Conservation (phyloP, 2,113 vertebrate species). For the Petrocephalus microphthalmus region DNA sequence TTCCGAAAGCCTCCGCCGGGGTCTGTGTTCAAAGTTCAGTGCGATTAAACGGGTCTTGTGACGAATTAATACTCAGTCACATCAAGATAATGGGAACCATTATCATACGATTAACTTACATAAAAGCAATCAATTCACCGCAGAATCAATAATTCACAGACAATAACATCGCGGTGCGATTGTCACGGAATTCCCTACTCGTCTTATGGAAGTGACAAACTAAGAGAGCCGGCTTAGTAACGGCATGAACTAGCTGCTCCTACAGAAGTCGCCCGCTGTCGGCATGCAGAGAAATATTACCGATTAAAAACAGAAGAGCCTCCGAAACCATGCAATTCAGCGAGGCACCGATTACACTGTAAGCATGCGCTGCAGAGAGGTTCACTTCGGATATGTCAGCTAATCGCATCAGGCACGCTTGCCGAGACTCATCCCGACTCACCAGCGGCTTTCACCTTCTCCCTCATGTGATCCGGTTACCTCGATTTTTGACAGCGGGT, state of each 20-base stretch:
- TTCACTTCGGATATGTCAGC: neutral
- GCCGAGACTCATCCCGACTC: neutral
- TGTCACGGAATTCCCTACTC: neutral
- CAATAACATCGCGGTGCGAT: neutral
- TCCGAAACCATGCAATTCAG: neutral
- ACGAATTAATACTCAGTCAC: neutral
- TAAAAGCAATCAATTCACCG: neutral
- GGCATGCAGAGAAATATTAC: neutral
- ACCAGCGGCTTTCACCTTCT: neutral
- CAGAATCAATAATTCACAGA: neutral
- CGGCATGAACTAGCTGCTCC: neutral
- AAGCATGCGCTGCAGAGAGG: neutral
- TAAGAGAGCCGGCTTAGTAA: neutral
- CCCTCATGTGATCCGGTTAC: neutral
- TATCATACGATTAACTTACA: neutral
- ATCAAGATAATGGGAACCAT: neutral
- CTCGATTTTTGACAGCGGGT: conserved; percentile 32
- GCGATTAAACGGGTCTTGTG: neutral
- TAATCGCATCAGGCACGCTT: conserved; percentile 24
- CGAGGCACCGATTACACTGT: neutral
- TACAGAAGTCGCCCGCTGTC: neutral
- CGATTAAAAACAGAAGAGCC: neutral
- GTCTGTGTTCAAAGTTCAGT: neutral
- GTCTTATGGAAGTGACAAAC: neutral
- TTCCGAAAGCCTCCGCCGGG: neutral